A percentile compares a stretch with the other conserved stretches of the same genome.
These are phyloP conservation scores for Linurgus olivaceus DNA, from an alignment of 2,797 vertebrate genomes.

Conservation along the genomic window DNA sequence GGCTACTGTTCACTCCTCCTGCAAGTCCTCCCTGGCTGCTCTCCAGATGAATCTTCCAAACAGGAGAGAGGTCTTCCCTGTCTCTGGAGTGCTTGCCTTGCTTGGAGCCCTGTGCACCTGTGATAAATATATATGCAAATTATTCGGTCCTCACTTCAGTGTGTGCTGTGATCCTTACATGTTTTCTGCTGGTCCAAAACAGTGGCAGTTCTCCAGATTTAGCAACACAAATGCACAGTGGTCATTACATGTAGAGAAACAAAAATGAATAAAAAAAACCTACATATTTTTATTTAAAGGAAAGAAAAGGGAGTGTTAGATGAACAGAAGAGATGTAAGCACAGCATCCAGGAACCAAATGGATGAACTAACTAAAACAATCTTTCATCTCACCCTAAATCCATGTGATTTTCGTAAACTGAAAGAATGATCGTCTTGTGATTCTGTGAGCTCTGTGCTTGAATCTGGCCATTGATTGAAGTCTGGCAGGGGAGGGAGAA, in stretches of 20 bases:
- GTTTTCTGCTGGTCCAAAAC: background rate
- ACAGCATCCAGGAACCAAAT: background rate
- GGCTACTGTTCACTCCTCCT: slow-evolving; percentile 12
- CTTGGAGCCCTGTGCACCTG: background rate
- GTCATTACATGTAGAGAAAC: background rate
- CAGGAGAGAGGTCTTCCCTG: background rate
- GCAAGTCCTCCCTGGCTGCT: background rate
- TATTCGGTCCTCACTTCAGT: background rate
- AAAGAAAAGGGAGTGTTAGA: background rate
- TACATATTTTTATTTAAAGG: background rate
- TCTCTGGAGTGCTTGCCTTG: background rate
- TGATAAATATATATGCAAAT: background rate
- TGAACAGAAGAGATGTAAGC: background rate
- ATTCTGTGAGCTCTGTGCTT: background rate
- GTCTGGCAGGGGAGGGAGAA: slow-evolving; percentile 22
- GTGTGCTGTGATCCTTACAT: fast-evolving
- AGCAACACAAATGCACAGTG: background rate
- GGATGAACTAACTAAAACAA: background rate
- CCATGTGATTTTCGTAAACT: slow-evolving; percentile 7
- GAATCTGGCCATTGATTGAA: slow-evolving; percentile 48
- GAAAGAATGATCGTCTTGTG: slow-evolving; percentile 29
- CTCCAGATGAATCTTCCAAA: background rate
- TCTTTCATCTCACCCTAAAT: slow-evolving; percentile 8
- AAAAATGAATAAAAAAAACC: background rate
- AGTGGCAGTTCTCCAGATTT: background rate